Base-by-base conservation (phyloP, 2,888 invertebrate genomes). In the Aleiodes leptofemur region DNA sequence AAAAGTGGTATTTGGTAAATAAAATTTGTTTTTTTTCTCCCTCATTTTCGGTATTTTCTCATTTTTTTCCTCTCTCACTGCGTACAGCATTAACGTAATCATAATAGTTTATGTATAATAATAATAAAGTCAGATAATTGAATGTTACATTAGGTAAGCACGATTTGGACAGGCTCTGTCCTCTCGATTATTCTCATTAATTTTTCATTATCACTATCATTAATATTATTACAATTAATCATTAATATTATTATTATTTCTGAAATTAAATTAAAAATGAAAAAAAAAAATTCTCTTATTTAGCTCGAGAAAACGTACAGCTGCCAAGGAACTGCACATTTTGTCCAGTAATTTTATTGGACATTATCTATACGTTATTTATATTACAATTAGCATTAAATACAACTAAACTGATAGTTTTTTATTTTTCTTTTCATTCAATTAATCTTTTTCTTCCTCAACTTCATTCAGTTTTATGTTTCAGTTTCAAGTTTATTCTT, bases 1-100 rank as follows among this genome's bases (percentile, higher is more conserved):
- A 84, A 83, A 83, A 81, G 78, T 82, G 79, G 82, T 82, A 84
- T 83, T 82, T 82, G 82, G 83, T 82, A 83, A 84, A 84, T 84
- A 82, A 84, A 82, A 81, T 82, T 80, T 82, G 82, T 43, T 43
- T 43, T 43, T 43, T 43, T 43, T 34, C 34, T 4, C 34, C 34
- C 34, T 34, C 34, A 6, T 34, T 34, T 6, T 34, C 34, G 34
- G 34, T 34, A 34, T 34, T 34, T 34, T 34, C 34, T 34, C 34
- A 6, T 34, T 34, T 83, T 80, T 55, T 82, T 81, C 81, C 76
- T 77, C 74, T 76, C 14, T 38, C 61, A 11, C 80, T 80, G 79
- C 81, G 77, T 81, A 83, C 78, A 82, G 82, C 84, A 81, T 61
- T 82, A 81, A 81, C 78, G 69, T 81, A 83, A 80, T 82, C 77